Conservation (phyloP, 2,797 vertebrate genomes). For the Gymnothorax javanicus region DNA sequence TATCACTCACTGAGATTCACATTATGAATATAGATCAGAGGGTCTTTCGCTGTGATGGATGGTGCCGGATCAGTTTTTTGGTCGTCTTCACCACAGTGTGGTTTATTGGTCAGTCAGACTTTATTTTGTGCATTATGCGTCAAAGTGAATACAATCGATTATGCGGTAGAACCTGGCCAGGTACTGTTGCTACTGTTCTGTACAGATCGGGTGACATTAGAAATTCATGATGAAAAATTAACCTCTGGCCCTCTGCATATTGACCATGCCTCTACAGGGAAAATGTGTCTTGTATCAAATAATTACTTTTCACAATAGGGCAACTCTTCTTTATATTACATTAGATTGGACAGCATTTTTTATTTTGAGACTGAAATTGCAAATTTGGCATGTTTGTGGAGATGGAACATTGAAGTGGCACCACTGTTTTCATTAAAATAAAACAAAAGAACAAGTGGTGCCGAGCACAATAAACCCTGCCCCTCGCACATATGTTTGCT, state of each 20-base stretch:
- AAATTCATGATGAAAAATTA: neutral
- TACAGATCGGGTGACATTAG: neutral
- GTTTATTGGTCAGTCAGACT: neutral
- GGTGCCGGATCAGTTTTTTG: slow-evolving; percentile 43
- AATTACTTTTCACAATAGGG: neutral
- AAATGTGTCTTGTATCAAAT: neutral
- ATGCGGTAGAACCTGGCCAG: slow-evolving; percentile 11
- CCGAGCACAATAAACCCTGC: too few species aligned
- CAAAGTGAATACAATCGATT: slow-evolving; percentile 1
- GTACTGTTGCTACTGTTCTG: neutral
- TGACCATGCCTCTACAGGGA: neutral
- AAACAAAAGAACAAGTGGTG: too few species aligned
- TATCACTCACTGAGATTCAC: neutral
- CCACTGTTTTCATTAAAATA: too few species aligned
- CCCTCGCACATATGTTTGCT: too few species aligned
- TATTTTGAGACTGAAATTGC: neutral
- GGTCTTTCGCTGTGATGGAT: slow-evolving; percentile 50
- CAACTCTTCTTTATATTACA: neutral
- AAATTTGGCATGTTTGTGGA: neutral
- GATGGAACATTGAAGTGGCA: neutral
- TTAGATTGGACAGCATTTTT: neutral
- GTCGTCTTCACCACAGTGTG: slow-evolving; percentile 39
- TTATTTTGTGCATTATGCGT: slow-evolving; percentile 32
- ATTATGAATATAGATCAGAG: slow-evolving; percentile 39
- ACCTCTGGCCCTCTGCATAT: neutral